Evolutionary conservation across 1,140 invertebrate species (phyloP), one percentile per base, ranked within the genome.

Genomic region (Antheraea mylitta): DNA sequence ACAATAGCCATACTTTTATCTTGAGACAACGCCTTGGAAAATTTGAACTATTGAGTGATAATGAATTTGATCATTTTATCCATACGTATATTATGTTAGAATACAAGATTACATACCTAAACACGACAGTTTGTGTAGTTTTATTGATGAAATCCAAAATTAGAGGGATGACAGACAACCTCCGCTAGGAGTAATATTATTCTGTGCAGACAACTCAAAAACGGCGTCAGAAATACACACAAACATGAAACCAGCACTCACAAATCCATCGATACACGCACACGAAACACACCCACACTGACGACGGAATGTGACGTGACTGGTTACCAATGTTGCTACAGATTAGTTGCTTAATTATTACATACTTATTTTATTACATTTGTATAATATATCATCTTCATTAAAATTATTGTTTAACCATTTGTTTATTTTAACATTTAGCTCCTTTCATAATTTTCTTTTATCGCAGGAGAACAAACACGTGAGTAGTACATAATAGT

Each of bases 111-210:
- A 88, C 86, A 67, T 86, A 89, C 87, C 87, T 82, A 79, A 80
- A 84, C 78, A 82, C 81, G 75, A 84, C 87, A 90, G 87, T 87
- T 90, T 91, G 87, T 80, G 72, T 72, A 83, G 84, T 91, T 90
- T 91, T 86, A 89, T 80, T 91, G 81, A 91, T 89, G 83, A 90
- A 87, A 89, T 90, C 87, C 86, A 88, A 89, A 86, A 78, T 86
- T 83, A 87, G 80, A 85, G 79, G 76, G 81, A 87, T 86, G 82
- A 85, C 82, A 88, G 81, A 75, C n/a, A n/a, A n/a, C n/a, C n/a
- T n/a, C n/a, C n/a, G n/a, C n/a, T n/a, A n/a, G n/a, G n/a, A n/a
- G n/a, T n/a, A n/a, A n/a, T n/a, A n/a, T n/a, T n/a, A n/a, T n/a
- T n/a, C n/a, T n/a, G n/a, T n/a, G n/a, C n/a, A n/a, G n/a, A n/a